Evolutionary conservation across 2,888 invertebrate species (phyloP).

Genomic region (Odontocolon sp.): DNA sequence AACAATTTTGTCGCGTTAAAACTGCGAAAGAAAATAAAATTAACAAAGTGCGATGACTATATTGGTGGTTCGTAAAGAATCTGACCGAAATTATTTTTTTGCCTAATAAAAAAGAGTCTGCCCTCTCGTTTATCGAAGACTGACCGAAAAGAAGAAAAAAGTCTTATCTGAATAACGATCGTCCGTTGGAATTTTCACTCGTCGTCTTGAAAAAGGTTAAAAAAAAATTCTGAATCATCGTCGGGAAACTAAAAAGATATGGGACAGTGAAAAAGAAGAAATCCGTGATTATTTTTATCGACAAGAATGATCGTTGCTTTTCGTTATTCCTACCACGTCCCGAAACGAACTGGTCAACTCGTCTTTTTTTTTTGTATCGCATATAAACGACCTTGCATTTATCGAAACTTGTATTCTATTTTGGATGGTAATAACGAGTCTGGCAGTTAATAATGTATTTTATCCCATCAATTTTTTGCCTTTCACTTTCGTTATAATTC

Average conservation of each 20-base stretch:
- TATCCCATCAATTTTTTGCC: background rate
- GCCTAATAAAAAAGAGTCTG: background rate
- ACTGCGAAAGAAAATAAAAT: background rate
- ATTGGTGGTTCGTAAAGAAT: no score
- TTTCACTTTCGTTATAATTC: constrained; percentile 9
- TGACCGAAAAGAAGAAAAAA: background rate
- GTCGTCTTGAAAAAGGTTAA: constrained; percentile 8
- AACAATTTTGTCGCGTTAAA: constrained; percentile 8
- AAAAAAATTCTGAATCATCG: constrained; percentile 9
- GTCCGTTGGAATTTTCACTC: background rate
- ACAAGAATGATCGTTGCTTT: constrained; percentile 10
- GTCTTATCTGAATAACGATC: background rate
- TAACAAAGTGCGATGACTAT: background rate
- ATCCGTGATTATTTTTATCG: background rate
- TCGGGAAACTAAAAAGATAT: background rate
- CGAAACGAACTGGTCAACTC: background rate
- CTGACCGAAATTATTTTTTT: background rate
- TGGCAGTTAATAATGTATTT: constrained; percentile 24
- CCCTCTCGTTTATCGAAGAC: background rate
- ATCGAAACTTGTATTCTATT: constrained; percentile 35
- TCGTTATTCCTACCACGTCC: constrained; percentile 12
- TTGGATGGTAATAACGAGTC: constrained; percentile 11
- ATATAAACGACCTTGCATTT: constrained; percentile 32
- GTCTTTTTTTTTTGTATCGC: constrained; percentile 11
- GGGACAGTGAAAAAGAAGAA: background rate